phyloP scores from a whole-genome alignment of 2,888 invertebrate species.

The Chrysomela aeneicollis region DNA sequence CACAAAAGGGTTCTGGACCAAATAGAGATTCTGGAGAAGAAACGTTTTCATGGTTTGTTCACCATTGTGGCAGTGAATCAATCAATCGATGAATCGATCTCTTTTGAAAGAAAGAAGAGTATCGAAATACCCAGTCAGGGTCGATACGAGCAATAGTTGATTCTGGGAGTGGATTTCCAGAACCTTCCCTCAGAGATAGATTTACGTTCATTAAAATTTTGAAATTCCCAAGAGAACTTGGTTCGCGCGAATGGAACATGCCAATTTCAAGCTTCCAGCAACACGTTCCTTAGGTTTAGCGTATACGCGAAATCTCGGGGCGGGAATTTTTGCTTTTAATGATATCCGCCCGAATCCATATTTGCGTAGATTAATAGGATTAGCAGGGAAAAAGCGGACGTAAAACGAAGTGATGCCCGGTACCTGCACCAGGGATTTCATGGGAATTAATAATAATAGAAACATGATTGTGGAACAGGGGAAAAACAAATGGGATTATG shows the following conservation, averaged over 20 bases:
- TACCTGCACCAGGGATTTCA: neutral
- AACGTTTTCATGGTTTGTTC: too few relatives aligned
- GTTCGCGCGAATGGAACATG: constrained; percentile 7
- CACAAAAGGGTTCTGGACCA: too few relatives aligned
- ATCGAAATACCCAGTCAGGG: too few relatives aligned
- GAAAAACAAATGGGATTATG: neutral
- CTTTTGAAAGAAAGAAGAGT: too few relatives aligned
- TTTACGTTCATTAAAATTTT: neutral
- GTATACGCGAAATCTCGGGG: constrained; percentile 9
- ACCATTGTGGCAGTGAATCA: too few relatives aligned
- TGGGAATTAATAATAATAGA: neutral
- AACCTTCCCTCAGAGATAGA: too few relatives aligned
- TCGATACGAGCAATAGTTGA: too few relatives aligned
- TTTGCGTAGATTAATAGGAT: constrained; percentile 6
- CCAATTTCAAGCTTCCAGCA: constrained; percentile 18
- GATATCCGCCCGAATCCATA: neutral
- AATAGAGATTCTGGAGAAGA: too few relatives aligned
- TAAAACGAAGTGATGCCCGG: neutral
- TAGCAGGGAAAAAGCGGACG: neutral
- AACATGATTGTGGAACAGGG: neutral
- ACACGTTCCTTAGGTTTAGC: too few relatives aligned
- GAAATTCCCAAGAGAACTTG: neutral
- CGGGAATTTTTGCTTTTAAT: constrained; percentile 12
- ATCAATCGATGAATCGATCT: too few relatives aligned
- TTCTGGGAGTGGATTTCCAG: too few relatives aligned